Conservation (phyloP, 2,888 invertebrate genomes). For the Ectemnius cavifrons region DNA sequence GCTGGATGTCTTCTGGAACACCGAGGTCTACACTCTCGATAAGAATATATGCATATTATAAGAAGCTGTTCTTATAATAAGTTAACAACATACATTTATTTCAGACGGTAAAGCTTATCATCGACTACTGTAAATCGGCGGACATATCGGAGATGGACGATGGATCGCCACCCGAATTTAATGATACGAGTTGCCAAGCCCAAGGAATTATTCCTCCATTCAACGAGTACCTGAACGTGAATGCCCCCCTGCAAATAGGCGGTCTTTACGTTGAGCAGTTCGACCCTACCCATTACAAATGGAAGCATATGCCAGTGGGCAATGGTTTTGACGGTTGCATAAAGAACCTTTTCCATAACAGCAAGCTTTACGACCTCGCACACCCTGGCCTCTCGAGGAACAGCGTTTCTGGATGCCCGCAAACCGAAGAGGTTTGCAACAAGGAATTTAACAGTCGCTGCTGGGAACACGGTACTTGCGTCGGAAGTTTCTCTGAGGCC, state of each 20-base stretch:
- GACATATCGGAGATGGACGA: conserved; percentile 94
- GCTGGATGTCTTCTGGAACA: conserved; percentile 96
- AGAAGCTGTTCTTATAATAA: no score
- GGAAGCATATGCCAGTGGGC: conserved; percentile 94
- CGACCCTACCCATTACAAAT: conserved; percentile 92
- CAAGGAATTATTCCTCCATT: conserved; percentile 94
- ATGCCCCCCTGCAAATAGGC: conserved; percentile 96
- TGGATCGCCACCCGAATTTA: conserved; percentile 92
- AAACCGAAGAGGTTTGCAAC: conserved; percentile 95
- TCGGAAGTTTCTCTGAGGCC: conserved; percentile 92
- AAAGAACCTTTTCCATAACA: conserved; percentile 96
- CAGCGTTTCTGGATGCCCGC: conserved; percentile 93
- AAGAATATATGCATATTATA: neutral
- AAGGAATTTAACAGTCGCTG: conserved; percentile 91
- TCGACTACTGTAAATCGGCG: conserved; percentile 95
- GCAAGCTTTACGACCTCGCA: conserved; percentile 96
- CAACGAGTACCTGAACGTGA: conserved; percentile 97
- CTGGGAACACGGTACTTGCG: conserved; percentile 96
- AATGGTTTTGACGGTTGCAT: conserved; percentile 98
- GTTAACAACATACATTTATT: neutral
- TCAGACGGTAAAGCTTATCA: conserved; percentile 91
- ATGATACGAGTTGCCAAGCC: conserved; percentile 93
- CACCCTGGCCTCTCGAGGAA: conserved; percentile 93
- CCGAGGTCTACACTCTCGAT: conserved; percentile 81
- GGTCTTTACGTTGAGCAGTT: conserved; percentile 94